phyloP scores from a whole-genome alignment of 2,797 vertebrate species.

The Echiichthys vipera region DNA sequence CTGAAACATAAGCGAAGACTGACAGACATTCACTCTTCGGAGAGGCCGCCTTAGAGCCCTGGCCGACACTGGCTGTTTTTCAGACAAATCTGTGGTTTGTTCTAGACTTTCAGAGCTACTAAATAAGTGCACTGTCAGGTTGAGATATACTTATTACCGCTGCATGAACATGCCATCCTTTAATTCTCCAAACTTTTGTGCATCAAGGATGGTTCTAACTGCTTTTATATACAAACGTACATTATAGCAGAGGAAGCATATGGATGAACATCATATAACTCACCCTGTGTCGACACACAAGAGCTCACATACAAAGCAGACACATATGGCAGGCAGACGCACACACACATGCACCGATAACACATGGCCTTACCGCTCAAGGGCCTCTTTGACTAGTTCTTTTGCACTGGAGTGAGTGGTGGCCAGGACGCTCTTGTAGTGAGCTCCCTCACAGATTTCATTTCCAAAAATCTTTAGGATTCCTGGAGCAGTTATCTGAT shows the following conservation, averaged over 20 bases:
- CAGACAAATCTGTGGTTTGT: slow-evolving; percentile 63
- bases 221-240: slow-evolving; percentile 25
- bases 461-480: slow-evolving; percentile 89
- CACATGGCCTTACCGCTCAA: slow-evolving; percentile 81
- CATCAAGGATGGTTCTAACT: slow-evolving; percentile 17
- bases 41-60: slow-evolving; percentile 48
- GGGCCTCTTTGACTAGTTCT: slow-evolving; percentile 88
- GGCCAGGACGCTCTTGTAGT: slow-evolving; percentile 89
- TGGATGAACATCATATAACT: slow-evolving; percentile 16
- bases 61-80: slow-evolving; percentile 52
- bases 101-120: slow-evolving; percentile 43
- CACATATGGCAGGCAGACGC: slow-evolving; percentile 62
- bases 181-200: slow-evolving; percentile 31
- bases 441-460: slow-evolving; percentile 86
- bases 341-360: slow-evolving; percentile 16
- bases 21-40: slow-evolving; percentile 50
- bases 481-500: slow-evolving; percentile 86
- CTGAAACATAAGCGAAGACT: slow-evolving; percentile 59
- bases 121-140: slow-evolving; percentile 43
- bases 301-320: slow-evolving; percentile 17
- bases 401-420: slow-evolving; percentile 86
- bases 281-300: slow-evolving; percentile 22
- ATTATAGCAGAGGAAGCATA: slow-evolving; percentile 28
- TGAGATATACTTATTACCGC: slow-evolving; percentile 31
- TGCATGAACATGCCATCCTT: slow-evolving; percentile 23